Base-by-base conservation (phyloP, 2,888 invertebrate genomes). In the Lasiommata megera region DNA sequence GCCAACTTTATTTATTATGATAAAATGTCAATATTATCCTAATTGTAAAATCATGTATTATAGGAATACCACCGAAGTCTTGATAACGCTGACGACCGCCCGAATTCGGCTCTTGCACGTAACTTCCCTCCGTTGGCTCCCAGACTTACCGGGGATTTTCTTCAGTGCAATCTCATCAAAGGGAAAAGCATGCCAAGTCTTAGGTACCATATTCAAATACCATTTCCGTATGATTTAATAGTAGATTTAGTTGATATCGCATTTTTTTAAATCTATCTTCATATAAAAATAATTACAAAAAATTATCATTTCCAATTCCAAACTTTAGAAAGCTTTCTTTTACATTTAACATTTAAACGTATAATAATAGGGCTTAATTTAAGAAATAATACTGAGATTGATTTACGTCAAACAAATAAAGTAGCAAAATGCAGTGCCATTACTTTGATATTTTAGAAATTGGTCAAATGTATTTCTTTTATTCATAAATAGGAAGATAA, bases 151-250 rank as follows among this genome's bases (percentile, higher is more conserved):
- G 88, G 89, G 16, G 92, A 92, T 67, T 76, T 89, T 50, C 89
- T 92, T 63, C 86, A 84, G 40, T 87, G 87, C 69, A 96, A 96
- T 82, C 92, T 98, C 51, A 95, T 96, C 61, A 97, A 98, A 92
- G 98, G 98, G 61, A 98, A 98, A 88, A 98, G 98, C 92, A 97
- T 98, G 97, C 98, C 98, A 2, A 97, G 97, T 76, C 91, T 98
- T 62, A 97, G 97, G 97, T 97, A 89, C 63, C 48, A 56, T 46
- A 53, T 41, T 18, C n/a, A n/a, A n/a, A n/a, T 5, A 12, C 14
- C 12, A 29, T 23, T 55, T 55, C 52, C 44, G 17, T 41, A 55
- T 43, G 41, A 54, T 60, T 23, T 17, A 41, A 60, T 57, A 18
- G 64, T 65, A 64, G 57, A 60, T 61, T 55, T 62, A 59, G 48